Percentiles rank a stretch among this genome's conserved stretches.
Conservation (phyloP, 2,888 invertebrate species). For the Stenchaetothrips biformis region DNA sequence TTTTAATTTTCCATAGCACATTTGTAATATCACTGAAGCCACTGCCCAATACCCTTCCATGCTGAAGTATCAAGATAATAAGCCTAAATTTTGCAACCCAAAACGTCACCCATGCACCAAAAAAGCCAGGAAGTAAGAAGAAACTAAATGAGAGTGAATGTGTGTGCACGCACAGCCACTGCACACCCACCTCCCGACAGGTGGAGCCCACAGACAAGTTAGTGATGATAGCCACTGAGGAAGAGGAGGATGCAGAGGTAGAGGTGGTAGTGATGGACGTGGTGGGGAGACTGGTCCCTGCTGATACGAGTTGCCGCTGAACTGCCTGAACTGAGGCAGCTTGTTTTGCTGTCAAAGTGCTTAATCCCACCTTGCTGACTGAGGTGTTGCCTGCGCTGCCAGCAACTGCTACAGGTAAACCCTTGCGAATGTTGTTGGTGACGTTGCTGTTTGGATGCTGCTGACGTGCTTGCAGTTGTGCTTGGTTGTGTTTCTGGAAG, state of each 20-base stretch:
- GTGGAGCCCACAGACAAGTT: background rate
- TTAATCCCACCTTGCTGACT: conserved; percentile 9
- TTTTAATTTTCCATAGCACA: background rate
- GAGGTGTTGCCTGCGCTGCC: background rate
- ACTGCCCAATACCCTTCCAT: too few relatives aligned
- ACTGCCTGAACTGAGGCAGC: background rate
- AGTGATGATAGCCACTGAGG: conserved; percentile 3
- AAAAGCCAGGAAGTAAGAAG: background rate
- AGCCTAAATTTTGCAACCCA: background rate
- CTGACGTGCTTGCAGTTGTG: conserved; percentile 41
- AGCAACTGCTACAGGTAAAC: background rate
- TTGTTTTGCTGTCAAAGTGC: background rate
- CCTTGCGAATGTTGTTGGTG: conserved; percentile 27
- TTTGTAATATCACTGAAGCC: too few relatives aligned
- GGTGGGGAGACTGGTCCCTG: background rate
- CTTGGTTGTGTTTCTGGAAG: conserved; percentile 20
- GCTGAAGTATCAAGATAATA: too few relatives aligned
- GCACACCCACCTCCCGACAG: conserved; percentile 19
- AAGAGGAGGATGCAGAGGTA: background rate
- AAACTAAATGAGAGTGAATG: conserved; percentile 49
- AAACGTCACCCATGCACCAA: background rate
- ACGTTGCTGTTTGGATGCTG: conserved; percentile 55
- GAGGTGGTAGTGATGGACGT: conserved; percentile 2
- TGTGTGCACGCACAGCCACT: conserved; percentile 60
- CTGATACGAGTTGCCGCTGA: background rate